These are phyloP conservation scores for Melanerpes aurifrons DNA, from an alignment of 2,113 vertebrate genomes.

Conservation along the genomic window DNA sequence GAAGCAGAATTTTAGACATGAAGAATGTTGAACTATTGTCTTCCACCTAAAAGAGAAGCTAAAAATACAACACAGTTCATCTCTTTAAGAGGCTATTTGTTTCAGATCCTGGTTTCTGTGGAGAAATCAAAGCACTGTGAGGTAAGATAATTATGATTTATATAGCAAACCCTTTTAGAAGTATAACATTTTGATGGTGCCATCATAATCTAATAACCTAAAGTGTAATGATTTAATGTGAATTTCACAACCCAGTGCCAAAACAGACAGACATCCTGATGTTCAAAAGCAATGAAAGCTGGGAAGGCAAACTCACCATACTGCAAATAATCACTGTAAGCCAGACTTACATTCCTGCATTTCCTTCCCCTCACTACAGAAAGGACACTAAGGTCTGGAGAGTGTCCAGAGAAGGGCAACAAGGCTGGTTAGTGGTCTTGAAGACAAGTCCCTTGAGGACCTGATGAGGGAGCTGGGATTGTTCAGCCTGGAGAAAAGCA, in stretches of 20 bases:
- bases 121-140: background rate
- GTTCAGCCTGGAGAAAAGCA: no score
- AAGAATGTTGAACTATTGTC: background rate
- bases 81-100: background rate
- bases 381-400: no score
- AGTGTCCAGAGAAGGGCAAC: no score
- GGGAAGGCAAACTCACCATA: background rate
- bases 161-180: background rate
- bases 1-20: background rate
- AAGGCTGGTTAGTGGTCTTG: no score
- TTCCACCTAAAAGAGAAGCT: background rate
- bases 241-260: background rate
- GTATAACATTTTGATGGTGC: background rate
- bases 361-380: no score
- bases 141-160: background rate
- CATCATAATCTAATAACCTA: background rate
- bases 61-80: background rate
- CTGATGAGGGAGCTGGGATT: no score
- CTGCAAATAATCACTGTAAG: background rate
- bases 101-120: background rate
- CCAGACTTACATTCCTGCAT: background rate
- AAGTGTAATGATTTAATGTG: background rate
- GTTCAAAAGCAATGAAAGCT: background rate
- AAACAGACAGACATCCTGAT: background rate
- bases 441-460: no score